Evolutionary conservation across 2,797 vertebrate genomes (phyloP).

Genomic region (Artibeus lituratus): DNA sequence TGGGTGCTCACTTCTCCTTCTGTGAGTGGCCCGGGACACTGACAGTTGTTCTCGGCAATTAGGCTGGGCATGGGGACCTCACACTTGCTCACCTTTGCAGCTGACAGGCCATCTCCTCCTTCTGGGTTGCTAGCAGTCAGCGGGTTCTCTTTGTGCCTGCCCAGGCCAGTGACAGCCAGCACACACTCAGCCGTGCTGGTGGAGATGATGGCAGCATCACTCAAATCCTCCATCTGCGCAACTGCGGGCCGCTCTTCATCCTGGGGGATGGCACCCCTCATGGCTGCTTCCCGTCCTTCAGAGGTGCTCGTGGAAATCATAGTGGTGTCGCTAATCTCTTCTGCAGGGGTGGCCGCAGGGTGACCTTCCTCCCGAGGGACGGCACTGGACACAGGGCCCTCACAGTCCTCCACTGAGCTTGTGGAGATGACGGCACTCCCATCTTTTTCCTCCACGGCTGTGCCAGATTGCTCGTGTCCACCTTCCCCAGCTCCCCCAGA

Average conservation of each 20-base stretch:
- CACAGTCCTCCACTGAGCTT: slow-evolving; percentile 81
- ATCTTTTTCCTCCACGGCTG: slow-evolving; percentile 62
- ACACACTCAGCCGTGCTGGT: slow-evolving; percentile 76
- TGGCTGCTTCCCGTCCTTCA: slow-evolving; percentile 77
- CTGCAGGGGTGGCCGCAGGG: slow-evolving; percentile 28
- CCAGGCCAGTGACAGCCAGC: slow-evolving; percentile 22
- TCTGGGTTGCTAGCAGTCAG: slow-evolving; percentile 23
- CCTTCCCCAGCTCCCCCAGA: slow-evolving; percentile 57
- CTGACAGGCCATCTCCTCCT: slow-evolving; percentile 31
- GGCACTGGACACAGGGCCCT: slow-evolving; percentile 78
- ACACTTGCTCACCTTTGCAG: not conserved
- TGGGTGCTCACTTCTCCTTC: slow-evolving; percentile 47
- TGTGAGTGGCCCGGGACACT: slow-evolving; percentile 4
- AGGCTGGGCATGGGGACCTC: slow-evolving; percentile 64
- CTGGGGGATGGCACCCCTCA: slow-evolving; percentile 63
- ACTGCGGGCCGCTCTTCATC: slow-evolving; percentile 50
- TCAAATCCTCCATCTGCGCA: slow-evolving; percentile 50
- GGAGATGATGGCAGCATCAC: slow-evolving; percentile 66
- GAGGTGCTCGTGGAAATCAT: slow-evolving; percentile 80
- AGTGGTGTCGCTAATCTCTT: slow-evolving; percentile 71
- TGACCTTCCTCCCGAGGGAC: slow-evolving; percentile 53
- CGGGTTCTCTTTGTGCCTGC: slow-evolving; percentile 30
- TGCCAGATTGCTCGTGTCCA: not conserved
- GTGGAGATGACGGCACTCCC: slow-evolving; percentile 80
- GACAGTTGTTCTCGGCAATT: slow-evolving; percentile 11